Percentiles rank a stretch among this genome's conserved stretches.
Evolutionary conservation across 2,797 vertebrate genomes (phyloP).

Genomic region (Gambusia yucatana): DNA sequence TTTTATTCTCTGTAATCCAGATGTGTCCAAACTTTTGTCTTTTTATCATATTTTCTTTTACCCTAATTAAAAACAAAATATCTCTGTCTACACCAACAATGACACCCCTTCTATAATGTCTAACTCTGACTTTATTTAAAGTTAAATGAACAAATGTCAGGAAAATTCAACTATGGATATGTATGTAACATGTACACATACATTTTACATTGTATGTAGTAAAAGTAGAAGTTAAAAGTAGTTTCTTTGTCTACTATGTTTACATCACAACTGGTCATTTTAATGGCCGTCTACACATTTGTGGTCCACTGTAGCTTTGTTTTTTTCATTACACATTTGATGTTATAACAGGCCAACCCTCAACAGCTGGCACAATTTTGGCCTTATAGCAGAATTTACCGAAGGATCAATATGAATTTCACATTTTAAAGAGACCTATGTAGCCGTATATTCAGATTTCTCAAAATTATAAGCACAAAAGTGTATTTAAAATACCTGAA

Average conservation of each 20-base stretch:
- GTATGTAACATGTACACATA: not conserved
- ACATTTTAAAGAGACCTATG: not conserved
- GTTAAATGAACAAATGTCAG: not conserved
- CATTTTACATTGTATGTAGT: not conserved
- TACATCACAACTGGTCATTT: not conserved
- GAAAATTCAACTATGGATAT: not conserved
- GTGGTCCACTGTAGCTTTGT: not conserved
- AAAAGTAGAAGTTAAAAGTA: not conserved
- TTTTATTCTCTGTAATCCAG: not conserved
- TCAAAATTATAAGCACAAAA: not conserved
- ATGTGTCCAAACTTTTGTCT: not conserved
- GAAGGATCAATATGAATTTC: not conserved
- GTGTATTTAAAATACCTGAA: not conserved
- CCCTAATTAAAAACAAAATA: not conserved
- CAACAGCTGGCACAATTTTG: not conserved
- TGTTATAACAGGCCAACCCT: not conserved
- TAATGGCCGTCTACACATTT: not conserved
- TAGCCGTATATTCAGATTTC: not conserved
- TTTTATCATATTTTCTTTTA: not conserved
- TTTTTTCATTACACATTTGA: not conserved
- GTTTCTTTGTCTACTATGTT: not conserved
- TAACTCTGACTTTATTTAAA: not conserved
- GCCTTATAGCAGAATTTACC: not conserved
- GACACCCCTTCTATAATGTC: not conserved
- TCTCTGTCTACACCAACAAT: not conserved